A percentile compares a stretch with the other conserved stretches of the same genome.
phyloP scores from a whole-genome alignment of 2,113 vertebrate species.

The Mesitornis unicolor region DNA sequence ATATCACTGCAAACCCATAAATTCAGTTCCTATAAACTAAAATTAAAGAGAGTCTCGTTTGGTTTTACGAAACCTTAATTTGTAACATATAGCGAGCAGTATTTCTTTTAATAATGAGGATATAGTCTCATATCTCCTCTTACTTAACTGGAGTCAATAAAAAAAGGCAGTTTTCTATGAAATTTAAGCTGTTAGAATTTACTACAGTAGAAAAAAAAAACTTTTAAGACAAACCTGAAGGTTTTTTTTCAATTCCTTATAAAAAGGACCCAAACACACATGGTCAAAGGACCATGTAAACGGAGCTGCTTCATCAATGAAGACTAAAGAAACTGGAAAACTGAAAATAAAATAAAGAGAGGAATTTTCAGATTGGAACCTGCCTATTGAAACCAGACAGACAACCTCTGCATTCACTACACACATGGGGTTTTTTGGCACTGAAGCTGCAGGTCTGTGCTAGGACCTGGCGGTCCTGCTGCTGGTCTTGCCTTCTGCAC shows the following conservation, averaged over 20 bases:
- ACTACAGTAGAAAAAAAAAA: background rate
- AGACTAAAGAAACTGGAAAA: background rate
- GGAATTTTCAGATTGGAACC: background rate
- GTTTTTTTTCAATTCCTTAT: background rate
- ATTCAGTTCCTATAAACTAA: background rate
- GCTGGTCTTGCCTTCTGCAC: background rate
- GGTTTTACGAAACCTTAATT: background rate
- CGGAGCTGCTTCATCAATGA: background rate
- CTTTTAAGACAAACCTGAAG: background rate
- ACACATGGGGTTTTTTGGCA: rapidly evolving
- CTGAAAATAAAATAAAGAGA: background rate
- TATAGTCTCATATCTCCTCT: background rate
- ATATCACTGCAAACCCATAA: background rate
- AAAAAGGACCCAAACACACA: background rate
- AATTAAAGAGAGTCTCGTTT: background rate
- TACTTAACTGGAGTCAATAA: background rate
- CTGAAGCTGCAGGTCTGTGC: too few relatives aligned
- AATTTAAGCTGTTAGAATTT: background rate
- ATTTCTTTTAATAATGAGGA: background rate
- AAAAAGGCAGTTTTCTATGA: background rate
- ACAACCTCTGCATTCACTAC: background rate
- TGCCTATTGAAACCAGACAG: background rate
- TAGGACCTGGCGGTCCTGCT: background rate
- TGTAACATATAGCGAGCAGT: background rate
- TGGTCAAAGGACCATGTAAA: rapidly evolving